Conservation (phyloP, 2,888 invertebrate genomes). For the Synergus itoensis region DNA sequence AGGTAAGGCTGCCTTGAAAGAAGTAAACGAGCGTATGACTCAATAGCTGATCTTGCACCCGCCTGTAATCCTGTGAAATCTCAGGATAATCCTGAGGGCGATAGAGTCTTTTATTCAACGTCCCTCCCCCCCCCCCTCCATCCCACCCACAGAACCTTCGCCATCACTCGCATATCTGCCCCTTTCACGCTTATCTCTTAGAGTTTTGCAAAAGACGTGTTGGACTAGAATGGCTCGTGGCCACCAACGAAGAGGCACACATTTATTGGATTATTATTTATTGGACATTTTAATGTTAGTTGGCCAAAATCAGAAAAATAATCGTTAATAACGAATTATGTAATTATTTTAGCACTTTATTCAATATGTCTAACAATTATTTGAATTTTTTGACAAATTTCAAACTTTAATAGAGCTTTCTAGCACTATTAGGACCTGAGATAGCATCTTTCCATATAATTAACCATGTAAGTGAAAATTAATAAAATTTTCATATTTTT, state of each 20-base stretch:
- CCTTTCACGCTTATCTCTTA: conserved; percentile 36
- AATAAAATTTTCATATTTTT: no score
- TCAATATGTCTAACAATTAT: no score
- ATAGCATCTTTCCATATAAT: no score
- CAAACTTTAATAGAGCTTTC: no score
- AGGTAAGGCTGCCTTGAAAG: conserved; percentile 23
- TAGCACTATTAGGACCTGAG: no score
- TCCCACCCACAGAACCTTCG: conserved; percentile 28
- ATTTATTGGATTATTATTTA: background rate
- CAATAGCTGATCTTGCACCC: conserved; percentile 39
- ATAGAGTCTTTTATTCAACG: conserved; percentile 39
- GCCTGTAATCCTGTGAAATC: conserved; percentile 39
- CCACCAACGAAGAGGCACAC: background rate
- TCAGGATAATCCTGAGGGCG: conserved; percentile 38
- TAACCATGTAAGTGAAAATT: no score
- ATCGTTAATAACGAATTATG: no score
- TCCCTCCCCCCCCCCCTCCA: background rate
- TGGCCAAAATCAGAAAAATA: no score
- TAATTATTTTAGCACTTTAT: no score
- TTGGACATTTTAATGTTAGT: no score
- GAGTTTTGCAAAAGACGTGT: conserved; percentile 18
- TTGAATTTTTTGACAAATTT: no score
- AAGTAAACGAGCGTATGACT: conserved; percentile 36
- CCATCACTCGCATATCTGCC: conserved; percentile 28
- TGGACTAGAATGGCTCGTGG: background rate